Evolutionary conservation across 2,113 vertebrate species (phyloP), one percentile per base, ranked within the genome.

Genomic region (Erythrolamprus reginae): DNA sequence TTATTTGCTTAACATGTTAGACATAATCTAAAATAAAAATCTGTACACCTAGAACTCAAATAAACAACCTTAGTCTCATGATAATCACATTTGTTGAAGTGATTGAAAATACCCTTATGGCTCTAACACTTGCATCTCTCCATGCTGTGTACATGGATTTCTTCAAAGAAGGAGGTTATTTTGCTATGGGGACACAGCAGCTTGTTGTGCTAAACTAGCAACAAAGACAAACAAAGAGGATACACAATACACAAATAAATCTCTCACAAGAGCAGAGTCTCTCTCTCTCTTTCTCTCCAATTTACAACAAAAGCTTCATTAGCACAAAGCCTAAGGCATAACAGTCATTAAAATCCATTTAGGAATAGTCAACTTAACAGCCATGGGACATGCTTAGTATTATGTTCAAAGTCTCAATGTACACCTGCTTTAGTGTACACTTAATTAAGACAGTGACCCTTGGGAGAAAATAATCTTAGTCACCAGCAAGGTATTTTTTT

Each of bases 61-160:
- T 92, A 97, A 97, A 97, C 97, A 97, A 96, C 92, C 23, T 28
- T 3, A 87, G 92, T 93, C 96, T 92, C 96, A 94, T 92, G 95
- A 93, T 94, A 96, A 95, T 94, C 23, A 92, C 10, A 52, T 84
- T 95, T 97, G 95, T 96, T 97, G 95, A 94, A 53, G 10, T 95
- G 90, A 94, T 91, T 93, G 65, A 85, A 92, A 21, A 88, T 65
- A 88, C 95, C 96, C 97, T 85, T 1, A 42, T 87, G 96, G 95
- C 86, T 94, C 89, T 88, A 91, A 42, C 65, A 92, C 51, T 58
- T 92, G 83, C 52, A 91, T 84, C 92, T 88, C 70, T 90, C 83
- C 88, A 28, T 45, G 87, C 91, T 93, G 82, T 70, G 94, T 89
- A 92, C 92, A 96, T 94, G 24, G 4, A 28, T 50, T 53, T 83